Conservation (phyloP, 2,797 vertebrate genomes). For the Lemur catta region DNA sequence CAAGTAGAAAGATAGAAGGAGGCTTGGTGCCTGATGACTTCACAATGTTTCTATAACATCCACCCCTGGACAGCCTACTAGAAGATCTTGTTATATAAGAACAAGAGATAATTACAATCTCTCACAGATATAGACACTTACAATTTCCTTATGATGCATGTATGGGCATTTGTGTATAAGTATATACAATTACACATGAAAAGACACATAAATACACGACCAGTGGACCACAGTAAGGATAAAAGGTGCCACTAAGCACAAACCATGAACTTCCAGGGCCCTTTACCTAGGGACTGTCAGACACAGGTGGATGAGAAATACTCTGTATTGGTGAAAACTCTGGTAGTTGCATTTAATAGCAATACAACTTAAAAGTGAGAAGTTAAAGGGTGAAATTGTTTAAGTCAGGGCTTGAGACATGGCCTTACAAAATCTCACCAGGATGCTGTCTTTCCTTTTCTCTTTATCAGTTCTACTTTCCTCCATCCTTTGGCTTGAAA, state of each 20-base stretch:
- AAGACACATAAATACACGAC: neutral
- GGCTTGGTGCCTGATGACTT: neutral
- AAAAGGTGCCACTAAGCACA: neutral
- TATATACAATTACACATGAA: neutral
- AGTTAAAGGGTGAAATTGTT: neutral
- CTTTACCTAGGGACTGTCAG: neutral
- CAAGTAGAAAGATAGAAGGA: neutral
- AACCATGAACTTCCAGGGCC: neutral
- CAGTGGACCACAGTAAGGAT: neutral
- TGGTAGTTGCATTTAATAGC: neutral
- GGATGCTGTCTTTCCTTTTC: neutral
- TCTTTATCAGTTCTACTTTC: neutral
- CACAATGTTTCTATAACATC: neutral
- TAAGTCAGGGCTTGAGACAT: neutral
- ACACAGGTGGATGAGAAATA: neutral
- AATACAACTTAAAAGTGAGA: neutral
- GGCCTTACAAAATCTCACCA: neutral
- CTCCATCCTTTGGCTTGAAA: neutral
- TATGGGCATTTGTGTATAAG: neutral
- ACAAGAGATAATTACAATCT: neutral
- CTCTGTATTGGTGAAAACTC: neutral
- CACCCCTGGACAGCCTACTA: neutral
- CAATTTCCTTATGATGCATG: neutral
- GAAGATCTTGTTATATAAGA: neutral
- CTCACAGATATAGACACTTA: neutral